phyloP scores from a whole-genome alignment of 2,888 invertebrate genomes.

The Phalera bucephala region DNA sequence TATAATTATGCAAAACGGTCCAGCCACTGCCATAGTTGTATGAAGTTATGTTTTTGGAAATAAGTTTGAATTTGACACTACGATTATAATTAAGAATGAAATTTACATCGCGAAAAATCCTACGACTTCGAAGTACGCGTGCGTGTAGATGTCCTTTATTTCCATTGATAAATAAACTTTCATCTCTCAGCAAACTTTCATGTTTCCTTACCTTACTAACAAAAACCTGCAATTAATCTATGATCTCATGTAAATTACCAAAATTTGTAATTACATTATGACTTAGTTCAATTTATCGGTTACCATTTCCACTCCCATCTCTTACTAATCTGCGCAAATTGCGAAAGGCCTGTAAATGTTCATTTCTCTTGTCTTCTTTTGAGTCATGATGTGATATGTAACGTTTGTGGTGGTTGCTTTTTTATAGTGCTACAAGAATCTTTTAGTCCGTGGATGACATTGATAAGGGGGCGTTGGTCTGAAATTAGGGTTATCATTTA shows the following conservation, averaged over 20 bases:
- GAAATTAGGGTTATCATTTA: no score
- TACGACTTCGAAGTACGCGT: constrained; percentile 10
- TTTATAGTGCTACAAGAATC: no score
- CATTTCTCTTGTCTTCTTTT: constrained; percentile 22
- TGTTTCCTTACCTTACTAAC: no score
- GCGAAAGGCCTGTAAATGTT: constrained; percentile 20
- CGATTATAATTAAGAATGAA: not conserved
- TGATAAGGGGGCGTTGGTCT: no score
- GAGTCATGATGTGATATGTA: not conserved
- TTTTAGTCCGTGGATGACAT: no score
- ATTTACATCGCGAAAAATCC: not conserved
- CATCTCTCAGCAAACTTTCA: no score
- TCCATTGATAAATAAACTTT: constrained; percentile 17
- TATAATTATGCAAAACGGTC: constrained; percentile 33
- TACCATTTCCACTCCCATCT: constrained; percentile 42
- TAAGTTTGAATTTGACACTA: constrained; percentile 6
- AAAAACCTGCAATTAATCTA: constrained; percentile 37
- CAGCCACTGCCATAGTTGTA: constrained; percentile 68
- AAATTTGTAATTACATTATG: constrained; percentile 50
- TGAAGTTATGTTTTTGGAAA: constrained; percentile 43
- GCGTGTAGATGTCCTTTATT: constrained; percentile 34
- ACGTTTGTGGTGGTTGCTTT: not conserved
- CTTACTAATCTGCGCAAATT: constrained; percentile 18
- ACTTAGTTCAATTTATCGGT: constrained; percentile 49
- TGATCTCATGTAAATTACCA: constrained; percentile 73